These are phyloP conservation scores for Ciconia boyciana DNA, from an alignment of 2,113 vertebrate genomes.

Conservation along the genomic window DNA sequence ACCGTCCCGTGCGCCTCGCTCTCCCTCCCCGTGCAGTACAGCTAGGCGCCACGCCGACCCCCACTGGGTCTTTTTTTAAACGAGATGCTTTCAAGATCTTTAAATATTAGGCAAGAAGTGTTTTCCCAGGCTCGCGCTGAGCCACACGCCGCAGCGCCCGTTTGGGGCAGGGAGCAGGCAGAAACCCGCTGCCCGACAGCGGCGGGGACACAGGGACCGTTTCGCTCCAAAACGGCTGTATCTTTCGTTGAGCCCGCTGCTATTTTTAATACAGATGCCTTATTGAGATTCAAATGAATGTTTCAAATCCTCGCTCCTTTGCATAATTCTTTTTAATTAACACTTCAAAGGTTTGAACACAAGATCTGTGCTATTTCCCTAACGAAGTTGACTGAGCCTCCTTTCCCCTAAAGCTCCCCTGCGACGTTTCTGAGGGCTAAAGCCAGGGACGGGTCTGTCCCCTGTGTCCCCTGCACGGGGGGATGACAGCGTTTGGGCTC, in stretches of 20 bases:
- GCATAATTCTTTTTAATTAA: constrained; percentile 76
- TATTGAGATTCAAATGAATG: constrained; percentile 72
- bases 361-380: constrained; percentile 44
- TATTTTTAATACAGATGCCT: constrained; percentile 69
- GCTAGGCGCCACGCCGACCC: fast-evolving
- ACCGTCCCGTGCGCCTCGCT: fast-evolving
- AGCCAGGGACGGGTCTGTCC: not conserved
- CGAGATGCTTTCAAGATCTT: not conserved
- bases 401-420: not conserved
- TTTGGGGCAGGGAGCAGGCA: not conserved
- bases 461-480: not conserved
- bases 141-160: not conserved
- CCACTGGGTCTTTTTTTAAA: not conserved
- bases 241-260: constrained; percentile 40
- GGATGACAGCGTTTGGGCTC: not conserved
- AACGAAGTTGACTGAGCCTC: constrained; percentile 44
- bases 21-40: not conserved
- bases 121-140: not conserved
- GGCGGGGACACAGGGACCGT: not conserved
- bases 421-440: not conserved
- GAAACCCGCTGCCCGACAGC: not conserved
- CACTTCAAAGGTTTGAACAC: constrained; percentile 66
- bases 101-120: not conserved
- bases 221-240: not conserved
- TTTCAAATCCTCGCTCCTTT: constrained; percentile 65